Percentiles rank a stretch among this genome's conserved stretches.
phyloP scores from a whole-genome alignment of 2,113 vertebrate genomes.

The Chitala chitala region DNA sequence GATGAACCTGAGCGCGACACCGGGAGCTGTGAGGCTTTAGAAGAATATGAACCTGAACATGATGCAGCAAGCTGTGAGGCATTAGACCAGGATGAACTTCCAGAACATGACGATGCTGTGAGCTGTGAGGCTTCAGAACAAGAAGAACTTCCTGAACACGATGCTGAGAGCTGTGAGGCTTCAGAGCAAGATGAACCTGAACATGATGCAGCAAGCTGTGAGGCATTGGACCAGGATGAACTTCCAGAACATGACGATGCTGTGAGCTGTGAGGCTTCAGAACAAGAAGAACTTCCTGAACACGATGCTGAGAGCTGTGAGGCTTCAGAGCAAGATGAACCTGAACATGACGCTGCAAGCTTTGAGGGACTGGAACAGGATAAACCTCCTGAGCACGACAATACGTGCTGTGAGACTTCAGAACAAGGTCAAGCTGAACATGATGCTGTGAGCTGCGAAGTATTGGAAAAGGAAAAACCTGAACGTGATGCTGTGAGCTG shows the following conservation, averaged over 20 bases:
- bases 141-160: neutral
- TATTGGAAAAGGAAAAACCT: neutral
- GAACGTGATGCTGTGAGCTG: neutral
- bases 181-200: neutral
- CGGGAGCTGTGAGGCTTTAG: too few species aligned
- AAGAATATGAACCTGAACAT: too few species aligned
- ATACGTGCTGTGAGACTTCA: neutral
- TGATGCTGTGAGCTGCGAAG: neutral
- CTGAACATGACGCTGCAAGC: neutral
- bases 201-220: neutral
- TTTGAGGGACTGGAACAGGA: neutral
- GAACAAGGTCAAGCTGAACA: neutral
- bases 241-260: too few species aligned
- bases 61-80: too few species aligned
- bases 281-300: too few species aligned
- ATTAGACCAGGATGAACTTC: too few species aligned
- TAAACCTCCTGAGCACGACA: neutral
- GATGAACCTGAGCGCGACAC: neutral
- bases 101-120: too few species aligned
- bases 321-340: neutral
- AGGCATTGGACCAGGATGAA: neutral
- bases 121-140: neutral
- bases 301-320: neutral
- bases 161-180: neutral
- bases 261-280: neutral